These are phyloP conservation scores for Drosophila pseudotakahashii DNA, from an alignment of 2,888 invertebrate species.

Conservation along the genomic window DNA sequence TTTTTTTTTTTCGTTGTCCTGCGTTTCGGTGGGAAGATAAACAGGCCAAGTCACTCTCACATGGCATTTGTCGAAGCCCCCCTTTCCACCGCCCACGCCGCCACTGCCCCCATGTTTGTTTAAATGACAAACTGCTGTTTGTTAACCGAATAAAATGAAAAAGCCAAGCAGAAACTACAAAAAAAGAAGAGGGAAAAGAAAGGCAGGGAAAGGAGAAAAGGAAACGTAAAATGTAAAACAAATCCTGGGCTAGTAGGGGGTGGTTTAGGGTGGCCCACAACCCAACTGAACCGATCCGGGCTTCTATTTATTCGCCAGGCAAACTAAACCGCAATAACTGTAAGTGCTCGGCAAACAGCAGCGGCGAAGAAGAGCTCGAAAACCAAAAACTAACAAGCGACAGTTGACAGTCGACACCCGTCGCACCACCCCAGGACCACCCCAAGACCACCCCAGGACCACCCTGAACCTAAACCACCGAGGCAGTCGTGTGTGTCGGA, in stretches of 20 bases:
- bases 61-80: neutral
- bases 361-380: constrained; percentile 9
- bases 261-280: neutral
- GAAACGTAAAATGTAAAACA: constrained; percentile 41
- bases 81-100: neutral
- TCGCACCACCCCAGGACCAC: neutral
- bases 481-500: constrained; percentile 54
- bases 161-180: constrained; percentile 20
- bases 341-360: constrained; percentile 75
- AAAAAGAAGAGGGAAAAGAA: neutral
- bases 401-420: constrained; percentile 40
- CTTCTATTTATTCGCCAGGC: constrained; percentile 66
- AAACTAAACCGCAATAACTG: constrained; percentile 75
- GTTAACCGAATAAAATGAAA: constrained; percentile 51
- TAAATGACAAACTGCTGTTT: constrained; percentile 66
- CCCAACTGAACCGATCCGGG: constrained; percentile 14
- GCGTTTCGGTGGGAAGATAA: constrained; percentile 42
- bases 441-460: neutral
- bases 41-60: constrained; percentile 53
- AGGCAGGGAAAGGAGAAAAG: neutral
- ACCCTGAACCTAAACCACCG: constrained; percentile 3
- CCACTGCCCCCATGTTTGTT: constrained; percentile 41
- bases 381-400: constrained; percentile 35
- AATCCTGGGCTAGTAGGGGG: constrained; percentile 20
- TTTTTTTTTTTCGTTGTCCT: constrained; percentile 7